A percentile compares a stretch with the other conserved stretches of the same genome.
These are phyloP conservation scores for Tetropium fuscum DNA, from an alignment of 2,888 invertebrate genomes.

Conservation along the genomic window DNA sequence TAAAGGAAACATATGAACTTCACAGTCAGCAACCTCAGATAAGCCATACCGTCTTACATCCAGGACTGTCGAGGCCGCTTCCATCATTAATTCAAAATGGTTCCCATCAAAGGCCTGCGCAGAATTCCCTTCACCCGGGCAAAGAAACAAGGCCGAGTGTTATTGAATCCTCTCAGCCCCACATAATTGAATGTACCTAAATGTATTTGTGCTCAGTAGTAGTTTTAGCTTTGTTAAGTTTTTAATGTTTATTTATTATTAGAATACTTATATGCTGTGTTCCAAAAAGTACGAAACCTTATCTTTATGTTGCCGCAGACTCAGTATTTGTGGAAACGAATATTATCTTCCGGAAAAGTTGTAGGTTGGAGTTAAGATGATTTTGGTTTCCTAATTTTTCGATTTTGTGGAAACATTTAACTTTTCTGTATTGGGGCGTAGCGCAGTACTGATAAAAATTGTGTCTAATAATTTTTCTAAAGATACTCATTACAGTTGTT, in stretches of 20 bases:
- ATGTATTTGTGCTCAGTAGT: constrained; percentile 56
- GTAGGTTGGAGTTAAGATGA: not conserved
- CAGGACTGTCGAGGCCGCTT: constrained; percentile 64
- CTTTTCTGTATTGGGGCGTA: constrained; percentile 41
- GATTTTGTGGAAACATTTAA: constrained; percentile 39
- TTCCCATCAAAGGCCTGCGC: constrained; percentile 57
- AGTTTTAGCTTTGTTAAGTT: constrained; percentile 61
- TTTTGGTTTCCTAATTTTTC: constrained; percentile 34
- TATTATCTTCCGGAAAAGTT: constrained; percentile 25
- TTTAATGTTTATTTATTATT: constrained; percentile 64
- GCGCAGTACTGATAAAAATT: constrained; percentile 46
- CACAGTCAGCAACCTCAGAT: constrained; percentile 68
- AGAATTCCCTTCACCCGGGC: constrained; percentile 64
- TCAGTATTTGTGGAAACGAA: constrained; percentile 33
- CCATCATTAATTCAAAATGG: constrained; percentile 54
- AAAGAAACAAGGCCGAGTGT: constrained; percentile 82
- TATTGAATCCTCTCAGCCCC: constrained; percentile 90
- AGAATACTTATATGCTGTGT: constrained; percentile 45
- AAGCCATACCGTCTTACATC: constrained; percentile 60
- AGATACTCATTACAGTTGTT: constrained; percentile 59
- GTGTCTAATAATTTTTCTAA: constrained; percentile 49
- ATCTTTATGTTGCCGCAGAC: constrained; percentile 45
- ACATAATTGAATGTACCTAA: constrained; percentile 94
- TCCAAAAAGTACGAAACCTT: constrained; percentile 36
- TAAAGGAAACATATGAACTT: constrained; percentile 74